Evolutionary conservation across 2,888 invertebrate genomes (phyloP), one percentile per base, ranked within the genome.

Genomic region (Operophtera brumata): DNA sequence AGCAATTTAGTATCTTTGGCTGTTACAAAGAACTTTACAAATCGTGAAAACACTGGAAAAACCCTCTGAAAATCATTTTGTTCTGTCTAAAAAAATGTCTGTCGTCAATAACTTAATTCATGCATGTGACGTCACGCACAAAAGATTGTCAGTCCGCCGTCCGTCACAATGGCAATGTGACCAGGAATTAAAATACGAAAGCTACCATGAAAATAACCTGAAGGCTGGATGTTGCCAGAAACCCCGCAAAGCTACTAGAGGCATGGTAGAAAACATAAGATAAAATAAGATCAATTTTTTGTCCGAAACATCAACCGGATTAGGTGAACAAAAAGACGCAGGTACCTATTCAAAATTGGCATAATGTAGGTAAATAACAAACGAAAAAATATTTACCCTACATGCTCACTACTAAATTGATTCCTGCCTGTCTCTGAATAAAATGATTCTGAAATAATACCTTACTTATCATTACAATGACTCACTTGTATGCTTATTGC

Each of bases 61-160:
- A 75, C 66, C 76, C 74, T 80, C 76, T 75, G 73, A 81, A 82
- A 82, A 76, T 68, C 78, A 84, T 85, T 85, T 82, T 80, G 73
- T 75, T 75, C 77, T 80, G 79, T 73, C 76, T 70, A 71, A 75
- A 77, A 78, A 80, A 78, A 77, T 77, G 80, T 86, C 84, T 77
- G 80, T 86, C 84, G 83, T 84, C 86, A 87, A 81, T 20, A 20
- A 20, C 20, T 20, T 20, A 20, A 3, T 20, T 20, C 20, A 20
- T 77, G 71, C 69, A 70, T 70, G 79, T 88, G 87, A 88, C 87
- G 86, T 87, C 88, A 87, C 28, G 9, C 88, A 87, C 20, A 2
- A 20, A 20, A 20, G 2, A 20, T 3, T 3, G 20, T 20, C 20
- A 2, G 20, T 20, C 20, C 2, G 20, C 4, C 20, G 20, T 20